phyloP scores from a whole-genome alignment of 1,140 invertebrate species.

The Brachionus rotundiformis region DNA sequence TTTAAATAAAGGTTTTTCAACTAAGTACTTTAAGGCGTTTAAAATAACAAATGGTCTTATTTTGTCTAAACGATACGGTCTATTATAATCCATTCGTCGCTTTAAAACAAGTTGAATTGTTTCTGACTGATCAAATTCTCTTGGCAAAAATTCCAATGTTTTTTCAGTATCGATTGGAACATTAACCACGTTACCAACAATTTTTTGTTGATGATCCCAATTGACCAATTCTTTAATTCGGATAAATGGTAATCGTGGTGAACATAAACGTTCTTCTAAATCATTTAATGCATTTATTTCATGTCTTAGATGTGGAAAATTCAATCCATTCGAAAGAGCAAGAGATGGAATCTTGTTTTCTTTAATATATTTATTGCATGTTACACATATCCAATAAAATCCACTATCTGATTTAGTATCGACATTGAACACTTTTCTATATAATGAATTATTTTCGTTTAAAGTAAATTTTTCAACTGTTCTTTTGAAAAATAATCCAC shows the following conservation, averaged over 20 bases:
- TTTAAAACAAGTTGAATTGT: neutral
- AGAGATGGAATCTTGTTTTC: neutral
- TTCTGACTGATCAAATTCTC: neutral
- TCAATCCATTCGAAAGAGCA: neutral
- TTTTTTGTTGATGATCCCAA: neutral
- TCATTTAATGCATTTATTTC: neutral
- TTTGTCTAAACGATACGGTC: neutral
- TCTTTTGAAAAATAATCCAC: neutral
- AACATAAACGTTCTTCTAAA: conserved; percentile 22
- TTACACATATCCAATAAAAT: neutral
- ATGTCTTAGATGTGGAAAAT: neutral
- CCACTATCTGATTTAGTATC: too few relatives aligned
- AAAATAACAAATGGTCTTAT: neutral
- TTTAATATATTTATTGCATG: neutral
- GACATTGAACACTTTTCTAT: neutral
- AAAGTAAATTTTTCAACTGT: neutral
- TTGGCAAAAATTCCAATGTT: neutral
- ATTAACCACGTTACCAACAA: neutral
- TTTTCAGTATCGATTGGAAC: neutral
- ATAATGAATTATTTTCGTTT: neutral
- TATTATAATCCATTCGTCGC: neutral
- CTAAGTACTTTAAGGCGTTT: neutral
- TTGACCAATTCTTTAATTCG: neutral
- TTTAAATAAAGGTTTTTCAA: neutral
- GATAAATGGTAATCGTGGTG: neutral